These are phyloP conservation scores for Tetropium fuscum DNA, from an alignment of 2,888 invertebrate species.

Conservation along the genomic window DNA sequence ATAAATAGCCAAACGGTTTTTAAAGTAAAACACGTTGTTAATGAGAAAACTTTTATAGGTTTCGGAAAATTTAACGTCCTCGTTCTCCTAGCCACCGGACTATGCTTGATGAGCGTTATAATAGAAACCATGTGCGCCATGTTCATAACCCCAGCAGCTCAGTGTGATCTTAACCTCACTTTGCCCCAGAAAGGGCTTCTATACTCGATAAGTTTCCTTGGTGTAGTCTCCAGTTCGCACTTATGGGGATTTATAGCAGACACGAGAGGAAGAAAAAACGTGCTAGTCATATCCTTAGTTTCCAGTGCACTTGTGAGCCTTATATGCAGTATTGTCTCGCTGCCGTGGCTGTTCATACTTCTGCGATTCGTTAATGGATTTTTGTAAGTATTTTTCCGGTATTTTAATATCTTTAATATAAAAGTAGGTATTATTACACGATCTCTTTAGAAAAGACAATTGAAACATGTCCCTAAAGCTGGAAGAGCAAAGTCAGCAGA, in stretches of 20 bases:
- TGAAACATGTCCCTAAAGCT: no score
- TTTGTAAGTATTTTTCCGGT: slow-evolving; percentile 61
- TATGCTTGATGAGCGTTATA: slow-evolving; percentile 76
- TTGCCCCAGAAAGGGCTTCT: slow-evolving; percentile 73
- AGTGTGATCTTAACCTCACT: slow-evolving; percentile 76
- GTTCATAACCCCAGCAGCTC: slow-evolving; percentile 75
- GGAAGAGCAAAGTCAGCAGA: no score
- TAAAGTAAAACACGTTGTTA: no score
- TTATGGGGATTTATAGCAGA: slow-evolving; percentile 73
- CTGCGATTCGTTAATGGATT: slow-evolving; percentile 69
- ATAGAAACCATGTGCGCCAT: slow-evolving; percentile 76
- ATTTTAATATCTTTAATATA: no score
- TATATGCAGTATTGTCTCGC: slow-evolving; percentile 67
- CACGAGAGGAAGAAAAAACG: slow-evolving; percentile 67
- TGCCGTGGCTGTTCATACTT: slow-evolving; percentile 68
- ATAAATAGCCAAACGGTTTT: no score
- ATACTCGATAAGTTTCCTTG: slow-evolving; percentile 75
- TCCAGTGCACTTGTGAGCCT: slow-evolving; percentile 66
- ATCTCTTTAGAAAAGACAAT: no score
- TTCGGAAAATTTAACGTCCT: slow-evolving; percentile 74
- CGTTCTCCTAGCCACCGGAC: slow-evolving; percentile 72
- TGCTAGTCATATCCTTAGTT: slow-evolving; percentile 67
- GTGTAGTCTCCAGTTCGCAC: slow-evolving; percentile 70
- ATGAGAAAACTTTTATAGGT: no score
- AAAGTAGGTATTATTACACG: no score